Base-by-base conservation (phyloP, 2,113 vertebrate genomes). In the Romanogobio albipinnatus region DNA sequence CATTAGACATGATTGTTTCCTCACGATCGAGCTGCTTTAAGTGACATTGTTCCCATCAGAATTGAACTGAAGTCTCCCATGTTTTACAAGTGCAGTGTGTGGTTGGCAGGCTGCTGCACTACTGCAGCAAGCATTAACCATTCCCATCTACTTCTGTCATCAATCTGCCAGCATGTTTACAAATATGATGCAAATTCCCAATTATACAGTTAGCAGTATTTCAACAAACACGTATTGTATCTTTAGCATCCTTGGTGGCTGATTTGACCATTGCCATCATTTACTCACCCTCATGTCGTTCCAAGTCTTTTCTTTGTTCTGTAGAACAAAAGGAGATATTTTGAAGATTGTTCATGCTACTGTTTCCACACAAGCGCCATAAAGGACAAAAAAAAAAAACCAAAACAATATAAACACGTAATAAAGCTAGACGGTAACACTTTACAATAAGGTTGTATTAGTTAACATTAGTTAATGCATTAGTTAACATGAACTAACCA, bases 1-100 rank as follows among this genome's bases (percentile, higher is more conserved):
- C 29, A 64, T 70, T 26, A 29, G 39, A 64, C 43, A 10, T 80
- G 59, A 62, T 0, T 26, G 15, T 81, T 81, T 68, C 11, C 45
- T 24, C 36, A 10, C 6, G 22, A 82, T 71, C 51, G 22, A 73
- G 51, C 81, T 71, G 81, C 81, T 82, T 45, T 43, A 33, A 56
- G 19, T 71, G 66, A 51, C 64, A 71, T 81, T 47, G 77, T 62
- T 79, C 61, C 61, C 78, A 51, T 66, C 59, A 49, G 61, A 68
- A 81, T 8, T 68, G 9, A 19, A 36, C 15, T 62, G 7, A 47
- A 47, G 76, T 79, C 14, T 62, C 33, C 59, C 13, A 14, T 78
- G 56, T 78, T 78, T 78, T 59, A 39, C 6, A 39, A 80, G 24
- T 11, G 15, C 39, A 29, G 24, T 47, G n/a, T 80, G 77, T 45